A percentile compares a stretch with the other conserved stretches of the same genome.
These are phyloP conservation scores for Trichechus manatus DNA, from an alignment of 2,113 vertebrate genomes.

Conservation along the genomic window DNA sequence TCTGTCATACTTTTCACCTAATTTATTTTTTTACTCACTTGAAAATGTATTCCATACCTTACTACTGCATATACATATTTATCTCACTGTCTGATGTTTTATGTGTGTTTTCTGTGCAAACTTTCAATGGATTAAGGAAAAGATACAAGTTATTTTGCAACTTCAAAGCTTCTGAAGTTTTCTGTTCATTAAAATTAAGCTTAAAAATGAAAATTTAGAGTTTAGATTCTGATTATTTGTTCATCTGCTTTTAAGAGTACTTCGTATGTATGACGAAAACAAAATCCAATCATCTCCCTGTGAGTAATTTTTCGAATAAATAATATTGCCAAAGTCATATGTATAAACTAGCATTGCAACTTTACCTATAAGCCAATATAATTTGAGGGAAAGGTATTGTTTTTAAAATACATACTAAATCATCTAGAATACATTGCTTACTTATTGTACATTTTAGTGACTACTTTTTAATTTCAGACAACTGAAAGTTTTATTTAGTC, in stretches of 20 bases:
- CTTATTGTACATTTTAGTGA: not conserved
- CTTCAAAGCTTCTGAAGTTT: slow-evolving; percentile 55
- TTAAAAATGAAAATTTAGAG: slow-evolving; percentile 29
- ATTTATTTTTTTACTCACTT: slow-evolving; percentile 4
- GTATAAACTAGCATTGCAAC: not conserved
- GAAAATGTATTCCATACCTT: slow-evolving; percentile 66
- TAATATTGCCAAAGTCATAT: slow-evolving; percentile 21
- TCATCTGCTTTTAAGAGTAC: slow-evolving; percentile 48
- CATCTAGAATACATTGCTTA: not conserved
- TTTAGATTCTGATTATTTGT: slow-evolving; percentile 54
- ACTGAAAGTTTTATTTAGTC: not conserved
- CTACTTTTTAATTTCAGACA: slow-evolving; percentile 26
- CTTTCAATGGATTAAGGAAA: slow-evolving; percentile 60
- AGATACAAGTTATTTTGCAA: slow-evolving; percentile 61
- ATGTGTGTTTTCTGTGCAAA: slow-evolving; percentile 37
- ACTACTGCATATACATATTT: slow-evolving; percentile 71
- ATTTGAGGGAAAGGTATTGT: slow-evolving; percentile 47
- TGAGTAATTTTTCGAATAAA: slow-evolving; percentile 61
- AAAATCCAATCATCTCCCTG: slow-evolving; percentile 38
- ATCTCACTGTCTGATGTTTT: slow-evolving; percentile 57
- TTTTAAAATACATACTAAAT: not conserved
- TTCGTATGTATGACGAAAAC: not conserved
- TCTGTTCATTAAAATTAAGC: slow-evolving; percentile 68
- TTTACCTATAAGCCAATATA: not conserved
- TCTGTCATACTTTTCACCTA: not conserved